Evolutionary conservation across 1,140 invertebrate species (phyloP), one percentile per base, ranked within the genome.

Genomic region (Papilio dardanus): DNA sequence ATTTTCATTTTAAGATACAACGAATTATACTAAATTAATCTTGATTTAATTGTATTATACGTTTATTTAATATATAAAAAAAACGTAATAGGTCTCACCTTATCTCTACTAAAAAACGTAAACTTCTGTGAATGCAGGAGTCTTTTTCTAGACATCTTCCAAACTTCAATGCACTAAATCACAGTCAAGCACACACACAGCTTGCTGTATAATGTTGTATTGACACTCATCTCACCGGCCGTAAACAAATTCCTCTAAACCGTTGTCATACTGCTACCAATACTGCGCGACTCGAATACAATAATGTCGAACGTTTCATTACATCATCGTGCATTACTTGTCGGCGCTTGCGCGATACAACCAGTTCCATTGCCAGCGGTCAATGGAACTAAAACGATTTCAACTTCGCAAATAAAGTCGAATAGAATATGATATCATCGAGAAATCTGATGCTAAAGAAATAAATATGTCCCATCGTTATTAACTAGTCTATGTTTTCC

Each of bases 241-340:
- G 67, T 40, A 69, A 69, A 69, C 67, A 69, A 69, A 69, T 69
- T 69, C 67, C 67, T 69, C n/a, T 69, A 69, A 69, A 69, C 67
- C 31, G 33, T n/a, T 69, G 67, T 69, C 67, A 69, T 40, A 69
- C 31, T 69, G 33, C 67, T 10, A 3, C 35, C 67, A 21, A 12
- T 40, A 69, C 35, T 40, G 66, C 67, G 33, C 19, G 35, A 16
- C 35, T 19, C 19, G 12, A 40, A 37, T 12, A 40, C 31, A 40
- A 40, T 16, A 16, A 30, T 37, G 35, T 21, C 31, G 66, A 69
- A 35, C 67, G 14, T 69, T 40, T 69, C 67, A 19, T 69, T 24
- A 69, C 35, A 21, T 69, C 67, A 69, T 40, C 33, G 67, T 69
- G 42, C 67, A 69, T 37, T 31, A 31, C 37, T 19, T 33, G 31